Base-by-base conservation (phyloP, 1,140 invertebrate species). In the Euwallacea similis region DNA sequence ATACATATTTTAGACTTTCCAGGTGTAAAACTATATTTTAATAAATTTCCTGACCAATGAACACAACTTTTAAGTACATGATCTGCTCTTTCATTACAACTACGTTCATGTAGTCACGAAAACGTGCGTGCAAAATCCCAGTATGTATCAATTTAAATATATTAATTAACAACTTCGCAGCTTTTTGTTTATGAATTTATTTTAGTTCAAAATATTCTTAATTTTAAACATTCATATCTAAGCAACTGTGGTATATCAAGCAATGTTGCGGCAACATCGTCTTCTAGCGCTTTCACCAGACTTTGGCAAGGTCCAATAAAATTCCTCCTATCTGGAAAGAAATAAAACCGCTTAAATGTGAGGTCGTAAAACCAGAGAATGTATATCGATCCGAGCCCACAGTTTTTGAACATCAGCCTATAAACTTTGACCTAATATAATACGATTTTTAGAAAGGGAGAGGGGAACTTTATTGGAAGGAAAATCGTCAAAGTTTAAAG, bases 371-470 rank as follows among this genome's bases (percentile, higher is more conserved):
- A 70, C 16, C 42, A 16, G 44, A 63, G 21, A 54, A 59, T 54
- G 62, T 58, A 58, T 67, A 67, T 67, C 65, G 65, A 63, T 33
- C 21, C 21, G 21, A 33, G 21, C 60, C 50, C 11, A 56, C 9
- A 50, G n/a, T 16, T 46, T 64, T 56, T 16, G 44, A 70, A 62
- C 21, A 47, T 33, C 1, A 15, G 8, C 16, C 50, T 42, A 70
- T 70, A 63, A 70, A 70, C 21, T 70, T 63, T 70, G 59, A 70
- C 68, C 68, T 53, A 54, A 70, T 56, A 33, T 33, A 69, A 60
- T 47, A 44, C 44, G 54, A 58, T 67, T 67, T 42, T 67, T 42
- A 67, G 44, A 59, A 42, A 7, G 16, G 7, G 21, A 33, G 21
- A 33, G 4, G 10, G 53, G 10, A 33, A 43, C 59, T 56, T 58